Conservation (phyloP, 2,888 invertebrate genomes). For the Azorinus chamasolen region DNA sequence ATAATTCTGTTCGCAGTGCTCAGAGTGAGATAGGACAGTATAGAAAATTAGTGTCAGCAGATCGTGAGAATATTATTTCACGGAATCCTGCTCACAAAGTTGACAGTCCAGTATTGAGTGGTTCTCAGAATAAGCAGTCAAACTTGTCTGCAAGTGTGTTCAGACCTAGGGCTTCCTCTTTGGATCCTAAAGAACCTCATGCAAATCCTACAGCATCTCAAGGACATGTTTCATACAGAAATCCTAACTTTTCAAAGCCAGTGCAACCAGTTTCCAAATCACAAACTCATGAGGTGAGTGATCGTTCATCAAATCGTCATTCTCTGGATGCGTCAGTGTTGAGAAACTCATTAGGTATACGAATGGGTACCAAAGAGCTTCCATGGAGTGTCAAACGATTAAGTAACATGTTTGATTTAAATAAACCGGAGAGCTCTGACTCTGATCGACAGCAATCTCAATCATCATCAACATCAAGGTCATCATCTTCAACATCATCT, state of each 20-base stretch:
- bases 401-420: slow-evolving; percentile 69
- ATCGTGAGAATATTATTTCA: no score
- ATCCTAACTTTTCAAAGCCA: slow-evolving; percentile 24
- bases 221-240: slow-evolving; percentile 47
- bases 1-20: slow-evolving; percentile 49
- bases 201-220: slow-evolving; percentile 21
- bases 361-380: slow-evolving; percentile 56
- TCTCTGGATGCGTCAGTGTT: slow-evolving; percentile 35
- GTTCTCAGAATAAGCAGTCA: background rate
- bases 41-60: no score
- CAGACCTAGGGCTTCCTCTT: slow-evolving; percentile 54
- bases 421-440: slow-evolving; percentile 20
- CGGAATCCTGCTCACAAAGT: slow-evolving; percentile 6
- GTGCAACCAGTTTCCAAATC: slow-evolving; percentile 23
- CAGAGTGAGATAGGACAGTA: slow-evolving; percentile 21
- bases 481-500: slow-evolving; percentile 9
- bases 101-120: background rate
- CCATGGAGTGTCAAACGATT: slow-evolving; percentile 81
- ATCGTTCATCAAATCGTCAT: slow-evolving; percentile 4
- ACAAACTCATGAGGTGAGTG: slow-evolving; percentile 13
- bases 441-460: slow-evolving; percentile 8
- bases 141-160: slow-evolving; percentile 28
- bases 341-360: slow-evolving; percentile 13
- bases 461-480: slow-evolving; percentile 16
- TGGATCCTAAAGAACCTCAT: slow-evolving; percentile 39